Evolutionary conservation across 53 echinoderm and acorn worm species (phyloP), one percentile per base, ranked within the genome.

Genomic region (Arbacia lixula): DNA sequence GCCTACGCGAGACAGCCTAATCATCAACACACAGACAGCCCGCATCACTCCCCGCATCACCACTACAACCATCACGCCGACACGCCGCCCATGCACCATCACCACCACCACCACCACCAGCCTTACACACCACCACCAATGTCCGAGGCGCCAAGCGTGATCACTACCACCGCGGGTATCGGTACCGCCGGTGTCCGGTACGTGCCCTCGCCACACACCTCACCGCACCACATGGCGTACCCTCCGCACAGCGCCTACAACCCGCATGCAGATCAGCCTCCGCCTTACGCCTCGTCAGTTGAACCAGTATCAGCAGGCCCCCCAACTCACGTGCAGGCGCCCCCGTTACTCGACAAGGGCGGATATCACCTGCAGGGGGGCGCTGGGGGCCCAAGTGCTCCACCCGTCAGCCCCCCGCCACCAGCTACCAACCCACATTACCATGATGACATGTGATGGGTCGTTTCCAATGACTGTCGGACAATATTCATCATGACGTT

Each of bases 341-440:
- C 76, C 8, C 76, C 76, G 36, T 56, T 76, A 76, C 36, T 76
- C 36, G 76, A 76, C 39, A 76, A 76, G 38, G 55, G 76, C 36
- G 76, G 57, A 35, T 76, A 76, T 25, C 76, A 76, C 12, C 6
- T 76, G 57, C 36, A 76, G 16, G 57, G 76, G 14, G 57, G 38
- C 33, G 36, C 25, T 19, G 76, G 34, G 0, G 76, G 76, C 21
- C 76, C 76, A 19, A 76, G 76, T 37, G 76, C 76, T 34, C 72
- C 72, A 27, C 72, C 72, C 4, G 49, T 28, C 41, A 19, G 68
- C 68, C n/a, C 11, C 6, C n/a, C 19, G 14, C 76, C 55, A 21
- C 76, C 76, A 35, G 55, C 76, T 11, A 55, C 76, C 21, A 76
- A 76, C 36, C 76, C 76, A 0, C 57, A 76, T 56, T 76, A 55